Conservation (phyloP, 2,797 vertebrate species). For the Channa striata region DNA sequence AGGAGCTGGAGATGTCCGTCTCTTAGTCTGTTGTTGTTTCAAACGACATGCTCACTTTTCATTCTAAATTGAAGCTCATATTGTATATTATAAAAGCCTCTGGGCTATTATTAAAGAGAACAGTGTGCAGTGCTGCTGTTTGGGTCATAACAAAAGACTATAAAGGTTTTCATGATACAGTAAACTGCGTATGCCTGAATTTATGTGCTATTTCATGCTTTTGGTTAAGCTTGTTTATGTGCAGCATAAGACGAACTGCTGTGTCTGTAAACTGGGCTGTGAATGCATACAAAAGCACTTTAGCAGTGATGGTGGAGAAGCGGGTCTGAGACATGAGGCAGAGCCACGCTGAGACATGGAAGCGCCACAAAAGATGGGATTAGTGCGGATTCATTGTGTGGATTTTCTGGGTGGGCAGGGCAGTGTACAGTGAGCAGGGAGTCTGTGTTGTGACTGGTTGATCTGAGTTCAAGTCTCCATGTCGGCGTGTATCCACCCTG, state of each 20-base stretch:
- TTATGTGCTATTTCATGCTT: constrained; percentile 5
- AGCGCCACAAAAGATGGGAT: constrained; percentile 45
- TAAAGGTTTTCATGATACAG: constrained; percentile 11
- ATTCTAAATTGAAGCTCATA: background rate
- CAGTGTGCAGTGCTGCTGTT: constrained; percentile 24
- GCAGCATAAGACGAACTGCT: background rate
- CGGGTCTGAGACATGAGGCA: constrained; percentile 34
- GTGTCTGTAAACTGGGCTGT: background rate
- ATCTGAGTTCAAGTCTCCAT: constrained; percentile 29
- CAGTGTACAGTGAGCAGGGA: constrained; percentile 7
- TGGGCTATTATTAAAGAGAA: constrained; percentile 13
- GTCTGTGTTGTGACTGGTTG: constrained; percentile 31
- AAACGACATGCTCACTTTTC: constrained; percentile 25
- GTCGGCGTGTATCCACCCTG: constrained; percentile 21
- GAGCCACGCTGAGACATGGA: constrained; percentile 34
- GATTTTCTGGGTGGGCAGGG: constrained; percentile 45
- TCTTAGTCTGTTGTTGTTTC: constrained; percentile 30
- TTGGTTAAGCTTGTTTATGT: constrained; percentile 11
- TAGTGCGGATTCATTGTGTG: constrained; percentile 47
- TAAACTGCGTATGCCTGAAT: constrained; percentile 18
- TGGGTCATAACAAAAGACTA: constrained; percentile 46
- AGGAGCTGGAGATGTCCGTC: constrained; percentile 31
- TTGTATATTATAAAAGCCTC: background rate
- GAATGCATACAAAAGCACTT: constrained; percentile 12
- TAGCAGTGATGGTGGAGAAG: constrained; percentile 30